Conservation (phyloP, 2,113 vertebrate species). For the Porphyrio hochstetteri region DNA sequence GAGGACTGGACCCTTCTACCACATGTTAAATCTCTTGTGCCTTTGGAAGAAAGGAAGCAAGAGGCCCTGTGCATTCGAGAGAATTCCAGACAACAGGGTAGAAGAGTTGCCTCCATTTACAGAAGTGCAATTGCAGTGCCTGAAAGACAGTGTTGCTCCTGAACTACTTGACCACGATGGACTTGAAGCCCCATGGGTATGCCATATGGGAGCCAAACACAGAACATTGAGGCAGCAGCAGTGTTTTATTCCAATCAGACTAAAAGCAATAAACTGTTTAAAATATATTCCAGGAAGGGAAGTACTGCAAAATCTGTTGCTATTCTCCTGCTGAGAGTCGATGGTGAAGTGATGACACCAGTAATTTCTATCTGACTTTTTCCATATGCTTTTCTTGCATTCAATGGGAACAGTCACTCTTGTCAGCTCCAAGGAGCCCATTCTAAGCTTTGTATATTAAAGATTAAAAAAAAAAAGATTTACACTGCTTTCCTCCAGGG, state of each 20-base stretch:
- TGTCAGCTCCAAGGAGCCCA: neutral
- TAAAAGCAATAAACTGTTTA: neutral
- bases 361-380: neutral
- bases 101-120: neutral
- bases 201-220: neutral
- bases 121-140: neutral
- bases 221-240: neutral
- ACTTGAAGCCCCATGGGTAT: fast-evolving
- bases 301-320: neutral
- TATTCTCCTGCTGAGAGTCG: neutral
- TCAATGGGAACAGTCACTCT: neutral
- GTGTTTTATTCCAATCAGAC: neutral
- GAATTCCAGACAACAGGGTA: neutral
- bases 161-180: neutral
- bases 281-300: neutral
- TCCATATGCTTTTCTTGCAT: neutral
- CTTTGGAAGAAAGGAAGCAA: neutral
- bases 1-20: neutral
- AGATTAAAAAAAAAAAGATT: neutral
- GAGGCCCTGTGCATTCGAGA: neutral
- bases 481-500: neutral
- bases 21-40: fast-evolving
- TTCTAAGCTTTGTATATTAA: neutral
- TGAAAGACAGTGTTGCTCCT: neutral
- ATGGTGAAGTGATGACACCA: neutral